These are phyloP conservation scores for Coelopa pilipes DNA, from an alignment of 2,888 invertebrate species.

Conservation along the genomic window DNA sequence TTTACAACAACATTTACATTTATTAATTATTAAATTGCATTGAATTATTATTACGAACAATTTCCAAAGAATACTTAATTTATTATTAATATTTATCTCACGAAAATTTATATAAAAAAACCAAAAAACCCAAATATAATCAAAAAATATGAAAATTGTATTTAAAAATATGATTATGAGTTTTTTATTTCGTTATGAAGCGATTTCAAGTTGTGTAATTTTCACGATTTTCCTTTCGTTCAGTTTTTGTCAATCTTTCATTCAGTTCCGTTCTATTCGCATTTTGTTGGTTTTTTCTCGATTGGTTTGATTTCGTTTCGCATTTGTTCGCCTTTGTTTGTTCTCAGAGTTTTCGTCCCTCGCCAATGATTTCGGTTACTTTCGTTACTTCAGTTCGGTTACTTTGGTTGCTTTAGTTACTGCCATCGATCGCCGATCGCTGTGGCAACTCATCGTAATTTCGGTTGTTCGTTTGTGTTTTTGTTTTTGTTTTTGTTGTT, in stretches of 20 bases:
- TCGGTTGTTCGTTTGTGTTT: neutral
- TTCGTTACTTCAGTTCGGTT: neutral
- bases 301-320: neutral
- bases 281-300: neutral
- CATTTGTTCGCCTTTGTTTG: neutral
- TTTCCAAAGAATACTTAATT: conserved; percentile 15
- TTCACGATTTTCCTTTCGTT: conserved; percentile 13
- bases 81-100: conserved; percentile 27
- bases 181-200: conserved; percentile 49
- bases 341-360: neutral
- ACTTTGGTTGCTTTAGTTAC: too few relatives aligned
- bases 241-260: neutral
- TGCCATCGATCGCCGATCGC: neutral
- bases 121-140: conserved; percentile 41
- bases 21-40: conserved; percentile 12
- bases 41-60: conserved; percentile 15
- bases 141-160: conserved; percentile 61
- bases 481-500: too few relatives aligned
- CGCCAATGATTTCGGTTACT: neutral
- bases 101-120: conserved; percentile 35
- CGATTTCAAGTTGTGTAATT: conserved; percentile 14
- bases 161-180: conserved; percentile 63
- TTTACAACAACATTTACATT: neutral
- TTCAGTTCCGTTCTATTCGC: conserved; percentile 19
- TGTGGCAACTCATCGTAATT: neutral